A percentile compares a stretch with the other conserved stretches of the same genome.
These are phyloP conservation scores for Pterophyllum scalare DNA, from an alignment of 2,113 vertebrate species.

Conservation along the genomic window DNA sequence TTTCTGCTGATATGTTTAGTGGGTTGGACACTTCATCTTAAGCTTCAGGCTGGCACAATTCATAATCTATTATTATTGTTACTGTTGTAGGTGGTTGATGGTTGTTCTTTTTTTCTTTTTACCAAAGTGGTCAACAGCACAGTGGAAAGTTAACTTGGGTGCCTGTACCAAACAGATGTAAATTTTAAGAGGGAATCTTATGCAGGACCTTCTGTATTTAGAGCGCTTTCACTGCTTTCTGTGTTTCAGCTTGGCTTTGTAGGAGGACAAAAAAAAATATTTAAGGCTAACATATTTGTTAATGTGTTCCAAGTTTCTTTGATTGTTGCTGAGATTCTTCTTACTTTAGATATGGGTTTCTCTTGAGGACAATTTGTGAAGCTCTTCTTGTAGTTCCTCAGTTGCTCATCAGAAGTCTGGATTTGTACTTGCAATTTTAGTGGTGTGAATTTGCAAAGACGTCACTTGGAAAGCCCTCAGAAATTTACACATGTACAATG, in stretches of 20 bases:
- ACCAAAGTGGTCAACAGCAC: too few species aligned
- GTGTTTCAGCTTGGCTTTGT: too few species aligned
- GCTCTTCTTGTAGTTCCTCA: background rate
- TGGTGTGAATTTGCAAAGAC: background rate
- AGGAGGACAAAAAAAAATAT: too few species aligned
- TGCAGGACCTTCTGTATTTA: background rate
- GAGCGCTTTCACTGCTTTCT: too few species aligned
- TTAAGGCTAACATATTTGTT: background rate
- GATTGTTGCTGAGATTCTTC: background rate
- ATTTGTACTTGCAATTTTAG: background rate
- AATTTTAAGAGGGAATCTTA: background rate
- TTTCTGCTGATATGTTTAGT: conserved; percentile 38
- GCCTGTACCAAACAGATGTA: background rate
- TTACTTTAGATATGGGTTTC: background rate
- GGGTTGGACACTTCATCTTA: conserved; percentile 1
- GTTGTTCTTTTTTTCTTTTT: background rate
- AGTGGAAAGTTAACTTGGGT: background rate
- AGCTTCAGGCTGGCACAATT: background rate
- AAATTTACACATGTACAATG: background rate
- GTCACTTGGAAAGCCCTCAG: background rate
- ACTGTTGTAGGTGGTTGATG: background rate
- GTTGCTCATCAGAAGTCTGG: background rate
- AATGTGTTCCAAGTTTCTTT: background rate
- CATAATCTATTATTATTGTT: background rate
- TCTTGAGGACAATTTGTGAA: background rate